Percentiles rank a stretch among this genome's conserved stretches.
Conservation (phyloP, 2,888 invertebrate genomes). For the Eilema griseolum region DNA sequence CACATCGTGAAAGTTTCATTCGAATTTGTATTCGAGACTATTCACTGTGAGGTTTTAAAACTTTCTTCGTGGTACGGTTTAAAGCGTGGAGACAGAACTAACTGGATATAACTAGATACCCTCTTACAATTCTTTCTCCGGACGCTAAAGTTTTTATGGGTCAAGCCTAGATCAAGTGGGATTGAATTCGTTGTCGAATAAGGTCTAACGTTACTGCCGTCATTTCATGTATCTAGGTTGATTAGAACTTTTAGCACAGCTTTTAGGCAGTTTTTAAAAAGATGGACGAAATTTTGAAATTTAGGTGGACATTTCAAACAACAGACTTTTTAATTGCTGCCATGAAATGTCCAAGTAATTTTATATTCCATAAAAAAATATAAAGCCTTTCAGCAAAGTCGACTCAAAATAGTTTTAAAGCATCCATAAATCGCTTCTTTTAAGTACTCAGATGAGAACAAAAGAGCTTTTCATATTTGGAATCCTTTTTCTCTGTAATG, state of each 20-base stretch:
- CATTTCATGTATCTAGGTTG: slow-evolving; percentile 5
- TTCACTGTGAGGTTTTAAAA: slow-evolving; percentile 72
- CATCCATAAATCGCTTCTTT: not conserved
- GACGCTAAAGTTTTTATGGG: slow-evolving; percentile 78
- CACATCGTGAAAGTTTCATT: slow-evolving; percentile 64
- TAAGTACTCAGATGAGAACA: slow-evolving; percentile 20
- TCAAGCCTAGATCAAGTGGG: slow-evolving; percentile 81
- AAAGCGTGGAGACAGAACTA: slow-evolving; percentile 77
- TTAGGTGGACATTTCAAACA: not conserved
- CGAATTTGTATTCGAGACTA: slow-evolving; percentile 77
- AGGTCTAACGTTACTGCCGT: slow-evolving; percentile 37
- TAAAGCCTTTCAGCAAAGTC: not conserved
- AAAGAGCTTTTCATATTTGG: slow-evolving; percentile 29
- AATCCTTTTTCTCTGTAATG: slow-evolving; percentile 48
- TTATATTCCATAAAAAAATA: not conserved
- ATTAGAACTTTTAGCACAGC: not conserved
- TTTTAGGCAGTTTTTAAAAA: not conserved
- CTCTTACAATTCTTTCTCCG: slow-evolving; percentile 73
- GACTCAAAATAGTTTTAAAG: not conserved
- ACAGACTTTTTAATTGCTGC: not conserved
- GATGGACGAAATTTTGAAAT: not conserved
- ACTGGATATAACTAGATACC: slow-evolving; percentile 77
- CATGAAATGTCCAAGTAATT: not conserved
- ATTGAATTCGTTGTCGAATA: slow-evolving; percentile 62
- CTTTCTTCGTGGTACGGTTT: slow-evolving; percentile 75